Conservation (phyloP, 1,140 invertebrate genomes). For the Drosophila orena region DNA sequence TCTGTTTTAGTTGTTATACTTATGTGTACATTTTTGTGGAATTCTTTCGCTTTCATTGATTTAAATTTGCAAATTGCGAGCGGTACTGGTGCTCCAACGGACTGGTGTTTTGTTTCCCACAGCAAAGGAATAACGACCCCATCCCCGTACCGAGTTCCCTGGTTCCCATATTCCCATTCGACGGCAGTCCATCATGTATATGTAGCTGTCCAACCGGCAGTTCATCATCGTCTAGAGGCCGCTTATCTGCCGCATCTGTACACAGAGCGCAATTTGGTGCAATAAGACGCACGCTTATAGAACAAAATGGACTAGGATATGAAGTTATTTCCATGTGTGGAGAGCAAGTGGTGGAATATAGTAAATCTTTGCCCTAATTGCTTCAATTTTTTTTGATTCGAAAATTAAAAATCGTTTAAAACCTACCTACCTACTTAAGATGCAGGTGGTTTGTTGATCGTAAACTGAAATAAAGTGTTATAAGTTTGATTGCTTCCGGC, state of each 20-base stretch:
- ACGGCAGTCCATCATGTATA: conserved; percentile 14
- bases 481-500: too few species aligned
- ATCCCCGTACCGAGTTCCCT: conserved; percentile 15
- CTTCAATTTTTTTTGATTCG: too few species aligned
- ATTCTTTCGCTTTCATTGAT: conserved; percentile 68
- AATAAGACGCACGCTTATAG: background rate
- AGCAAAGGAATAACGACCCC: conserved; percentile 52
- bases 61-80: conserved; percentile 76
- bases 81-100: conserved; percentile 44
- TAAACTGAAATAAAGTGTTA: too few species aligned
- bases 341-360: too few species aligned
- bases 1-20: conserved; percentile 12
- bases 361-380: too few species aligned
- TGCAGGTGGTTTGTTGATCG: too few species aligned
- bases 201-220: conserved; percentile 18
- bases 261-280: background rate
- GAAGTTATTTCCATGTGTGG: too few species aligned
- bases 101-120: conserved; percentile 54
- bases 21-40: conserved; percentile 17
- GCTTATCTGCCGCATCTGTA: conserved; percentile 34
- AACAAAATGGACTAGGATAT: too few species aligned
- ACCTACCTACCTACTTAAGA: too few species aligned
- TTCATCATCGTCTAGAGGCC: conserved; percentile 51
- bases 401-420: too few species aligned
- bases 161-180: conserved; percentile 4